Percentiles rank a stretch among this genome's conserved stretches.
Conservation (phyloP, 2,888 invertebrate species). For the Himalopsyche tibetana region DNA sequence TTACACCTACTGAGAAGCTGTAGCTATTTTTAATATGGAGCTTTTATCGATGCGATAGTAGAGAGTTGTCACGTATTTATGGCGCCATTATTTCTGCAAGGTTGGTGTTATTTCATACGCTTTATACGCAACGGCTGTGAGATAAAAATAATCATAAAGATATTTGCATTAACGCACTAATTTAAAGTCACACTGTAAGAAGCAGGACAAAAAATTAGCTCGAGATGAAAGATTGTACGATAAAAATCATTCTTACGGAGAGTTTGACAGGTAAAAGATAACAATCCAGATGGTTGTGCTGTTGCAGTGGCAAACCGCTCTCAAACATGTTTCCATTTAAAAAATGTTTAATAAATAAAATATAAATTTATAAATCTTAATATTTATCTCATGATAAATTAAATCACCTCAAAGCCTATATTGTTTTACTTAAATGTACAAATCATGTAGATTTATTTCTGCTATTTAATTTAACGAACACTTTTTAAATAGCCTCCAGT, state of each 20-base stretch:
- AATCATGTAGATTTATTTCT: no score
- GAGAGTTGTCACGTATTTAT: neutral
- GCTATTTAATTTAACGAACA: no score
- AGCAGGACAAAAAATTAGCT: constrained; percentile 10
- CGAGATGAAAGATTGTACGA: constrained; percentile 29
- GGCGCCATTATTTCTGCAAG: constrained; percentile 26
- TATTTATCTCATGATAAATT: no score
- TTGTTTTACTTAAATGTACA: no score
- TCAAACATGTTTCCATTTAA: neutral
- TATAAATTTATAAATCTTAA: no score
- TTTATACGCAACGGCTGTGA: neutral
- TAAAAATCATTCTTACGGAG: constrained; percentile 23
- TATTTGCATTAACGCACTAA: neutral
- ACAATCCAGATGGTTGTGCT: constrained; percentile 19
- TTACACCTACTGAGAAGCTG: neutral
- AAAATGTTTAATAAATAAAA: neutral
- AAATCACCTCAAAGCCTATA: no score
- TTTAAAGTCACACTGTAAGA: constrained; percentile 24
- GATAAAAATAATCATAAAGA: constrained; percentile 33
- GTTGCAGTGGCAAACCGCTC: neutral
- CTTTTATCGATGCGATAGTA: constrained; percentile 26
- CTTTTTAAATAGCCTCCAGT: no score
- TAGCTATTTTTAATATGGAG: neutral
- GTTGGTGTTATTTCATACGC: constrained; percentile 28
- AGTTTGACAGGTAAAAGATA: constrained; percentile 43